Base-by-base conservation (phyloP, 2,888 invertebrate genomes). In the Amiota minor region DNA sequence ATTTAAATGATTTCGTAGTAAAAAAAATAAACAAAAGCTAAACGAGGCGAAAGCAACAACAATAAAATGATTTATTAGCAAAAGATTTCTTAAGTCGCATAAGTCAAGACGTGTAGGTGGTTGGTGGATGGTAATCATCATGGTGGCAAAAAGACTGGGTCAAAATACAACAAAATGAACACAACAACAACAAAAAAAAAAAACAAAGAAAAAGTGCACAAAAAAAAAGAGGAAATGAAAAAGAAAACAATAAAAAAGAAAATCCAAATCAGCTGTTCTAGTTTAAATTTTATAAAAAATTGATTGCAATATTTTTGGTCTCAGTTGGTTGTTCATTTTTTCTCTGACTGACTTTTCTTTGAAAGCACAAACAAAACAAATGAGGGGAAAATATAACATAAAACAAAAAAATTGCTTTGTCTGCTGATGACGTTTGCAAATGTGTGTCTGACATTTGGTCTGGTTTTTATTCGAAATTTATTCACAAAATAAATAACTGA, bases 21-120 rank as follows among this genome's bases (percentile, higher is more conserved):
- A 62, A 62, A 62, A 62, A 56, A 10, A 35, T 20, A 59, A 62
- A 45, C 23, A 62, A 62, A 35, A 62, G 14, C 62, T n/a, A 62
- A 59, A 59, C 10, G 18, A 59, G 35, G 18, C 20, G 18, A 18
- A 59, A 18, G 4, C n/a, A 59, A 62, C 1, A 62, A 62, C 62
- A 62, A 62, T 62, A 45, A 62, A 45, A 35, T 35, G 35, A 35
- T 35, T 35, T 35, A 35, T 35, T 35, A 35, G 35, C 35, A 35
- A 35, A 35, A 35, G 35, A 35, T 35, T 35, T 35, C 35, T 35
- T 35, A 35, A 35, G 35, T 35, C 35, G 35, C 35, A 0, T 35
- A 35, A 35, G 35, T 35, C 35, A 8, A 35, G 35, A 35, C 35
- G 35, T 35, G 35, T 35, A 35, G 35, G 35, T 35, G 35, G 35